Evolutionary conservation across 2,888 invertebrate genomes (phyloP).

Genomic region (Drosophila kuntzei): DNA sequence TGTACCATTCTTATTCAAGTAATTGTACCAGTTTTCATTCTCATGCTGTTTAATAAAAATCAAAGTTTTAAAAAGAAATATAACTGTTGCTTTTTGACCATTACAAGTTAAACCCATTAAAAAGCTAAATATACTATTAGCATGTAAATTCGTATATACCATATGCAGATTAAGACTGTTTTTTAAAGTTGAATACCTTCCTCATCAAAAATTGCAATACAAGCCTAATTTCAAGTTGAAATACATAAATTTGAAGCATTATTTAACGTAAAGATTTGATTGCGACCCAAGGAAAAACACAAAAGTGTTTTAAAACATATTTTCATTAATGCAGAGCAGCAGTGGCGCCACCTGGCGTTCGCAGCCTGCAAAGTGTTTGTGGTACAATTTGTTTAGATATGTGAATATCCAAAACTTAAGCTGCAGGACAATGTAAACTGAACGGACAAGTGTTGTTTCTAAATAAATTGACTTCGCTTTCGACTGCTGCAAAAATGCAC

Average conservation of each 20-base stretch:
- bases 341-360: neutral
- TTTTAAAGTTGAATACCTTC: neutral
- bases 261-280: neutral
- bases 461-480: neutral
- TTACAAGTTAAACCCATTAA: neutral
- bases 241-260: neutral
- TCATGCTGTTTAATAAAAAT: neutral
- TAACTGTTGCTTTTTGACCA: neutral
- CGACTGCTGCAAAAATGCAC: neutral
- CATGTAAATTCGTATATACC: neutral
- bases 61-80: neutral
- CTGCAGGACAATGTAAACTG: slow-evolving; percentile 41
- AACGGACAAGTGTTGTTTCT: slow-evolving; percentile 27
- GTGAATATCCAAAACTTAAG: neutral
- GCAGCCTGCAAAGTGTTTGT: neutral
- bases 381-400: neutral
- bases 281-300: neutral
- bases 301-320: neutral
- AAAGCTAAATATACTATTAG: neutral
- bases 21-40: neutral
- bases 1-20: neutral
- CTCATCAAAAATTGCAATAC: neutral
- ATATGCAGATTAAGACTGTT: neutral
- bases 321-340: neutral
- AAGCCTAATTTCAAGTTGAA: neutral